These are phyloP conservation scores for Apteryx owenii DNA, from an alignment of 2,113 vertebrate species.

Conservation along the genomic window DNA sequence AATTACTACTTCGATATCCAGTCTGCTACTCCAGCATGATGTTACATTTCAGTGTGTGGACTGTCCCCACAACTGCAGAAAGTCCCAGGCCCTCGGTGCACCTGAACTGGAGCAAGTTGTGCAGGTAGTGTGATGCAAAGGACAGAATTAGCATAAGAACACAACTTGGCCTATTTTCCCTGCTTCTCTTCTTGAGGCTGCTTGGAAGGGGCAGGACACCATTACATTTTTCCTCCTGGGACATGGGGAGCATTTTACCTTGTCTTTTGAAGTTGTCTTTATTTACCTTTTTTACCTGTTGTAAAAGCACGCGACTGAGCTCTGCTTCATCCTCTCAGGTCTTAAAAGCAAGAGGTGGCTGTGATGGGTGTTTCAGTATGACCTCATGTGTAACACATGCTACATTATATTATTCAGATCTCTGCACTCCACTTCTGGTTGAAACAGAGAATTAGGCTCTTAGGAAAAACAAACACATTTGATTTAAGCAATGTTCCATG, in stretches of 20 bases:
- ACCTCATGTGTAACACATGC: background rate
- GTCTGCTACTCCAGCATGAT: background rate
- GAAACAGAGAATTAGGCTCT: background rate
- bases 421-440: background rate
- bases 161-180: background rate
- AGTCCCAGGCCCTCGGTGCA: background rate
- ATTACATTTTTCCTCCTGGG: fast-evolving
- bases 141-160: background rate
- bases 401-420: background rate
- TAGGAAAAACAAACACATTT: background rate
- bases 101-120: background rate
- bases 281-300: background rate
- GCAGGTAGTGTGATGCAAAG: background rate
- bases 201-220: background rate
- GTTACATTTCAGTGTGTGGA: background rate
- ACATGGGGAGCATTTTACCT: background rate
- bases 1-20: background rate
- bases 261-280: background rate
- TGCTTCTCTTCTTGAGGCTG: background rate
- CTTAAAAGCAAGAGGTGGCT: background rate
- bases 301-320: background rate
- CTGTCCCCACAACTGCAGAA: background rate
- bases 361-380: background rate
- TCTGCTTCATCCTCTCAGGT: background rate
- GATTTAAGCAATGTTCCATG: background rate